Base-by-base conservation (phyloP, 1,140 invertebrate species). In the Tetramorium simillimum region DNA sequence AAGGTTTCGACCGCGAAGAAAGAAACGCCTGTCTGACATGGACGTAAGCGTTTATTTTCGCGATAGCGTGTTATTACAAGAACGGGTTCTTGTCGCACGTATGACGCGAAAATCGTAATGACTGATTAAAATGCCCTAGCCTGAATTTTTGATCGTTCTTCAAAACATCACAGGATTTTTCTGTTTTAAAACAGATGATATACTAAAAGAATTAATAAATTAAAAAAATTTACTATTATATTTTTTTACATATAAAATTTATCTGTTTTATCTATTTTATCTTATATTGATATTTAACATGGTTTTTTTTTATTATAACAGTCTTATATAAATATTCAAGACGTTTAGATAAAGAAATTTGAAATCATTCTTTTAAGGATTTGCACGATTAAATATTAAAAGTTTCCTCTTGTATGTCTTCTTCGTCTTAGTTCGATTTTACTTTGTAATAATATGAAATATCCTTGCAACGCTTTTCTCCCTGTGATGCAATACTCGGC, bases 1-100 rank as follows among this genome's bases (percentile, higher is more conserved):
- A 90, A 91, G 88, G 76, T 76, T 77, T 76, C 75, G 56, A 56
- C 16, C 33, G 58, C 58, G 63, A 72, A 82, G 85, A 86, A 85
- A 75, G 88, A 86, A 88, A 76, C 67, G 53, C 24, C 76, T 84
- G 78, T 86, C 80, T 88, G 78, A 72, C 56, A 46, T 51, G 63
- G n/a, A 60, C 73, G 46, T 51, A 46, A 58, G 69, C 76, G 73
- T 82, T 87, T 78, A 80, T 82, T 87, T 85, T 77, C 65, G 77
- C 69, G 73, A 63, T 69, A 46, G 63, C 62, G 18, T 60, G 75
- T 80, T 91, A 67, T 88, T 87, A 75, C 65, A 49, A 70, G 76
- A 86, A 65, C 7, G n/a, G 28, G 56, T 65, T 28, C 43, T 62
- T 28, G 69, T 21, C 37, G 24, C 70, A 51, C 82, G 14, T 40